Conservation (phyloP, 2,113 vertebrate genomes). For the Larimichthys crocea region DNA sequence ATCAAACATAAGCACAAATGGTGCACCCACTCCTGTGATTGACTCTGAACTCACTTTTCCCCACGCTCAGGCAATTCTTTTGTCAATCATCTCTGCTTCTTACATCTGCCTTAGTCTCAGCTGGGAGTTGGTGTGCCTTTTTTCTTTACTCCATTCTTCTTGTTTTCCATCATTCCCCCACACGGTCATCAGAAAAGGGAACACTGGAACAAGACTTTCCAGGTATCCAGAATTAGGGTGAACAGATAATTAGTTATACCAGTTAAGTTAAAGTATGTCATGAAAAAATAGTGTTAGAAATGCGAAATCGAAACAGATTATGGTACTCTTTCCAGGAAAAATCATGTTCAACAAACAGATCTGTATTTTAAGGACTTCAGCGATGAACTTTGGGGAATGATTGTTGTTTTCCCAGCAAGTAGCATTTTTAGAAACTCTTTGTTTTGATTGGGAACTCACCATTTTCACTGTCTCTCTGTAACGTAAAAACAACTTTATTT, state of each 20-base stretch:
- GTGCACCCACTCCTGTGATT: neutral
- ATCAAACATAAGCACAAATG: neutral
- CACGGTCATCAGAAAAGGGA: slow-evolving; percentile 2
- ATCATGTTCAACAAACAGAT: neutral
- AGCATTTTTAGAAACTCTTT: neutral
- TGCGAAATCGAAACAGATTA: neutral
- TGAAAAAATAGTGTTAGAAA: neutral
- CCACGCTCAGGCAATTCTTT: neutral
- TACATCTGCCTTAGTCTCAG: neutral
- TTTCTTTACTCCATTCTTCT: slow-evolving; percentile 1
- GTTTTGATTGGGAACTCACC: neutral
- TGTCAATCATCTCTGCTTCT: neutral
- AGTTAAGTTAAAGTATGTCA: no score
- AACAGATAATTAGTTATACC: neutral
- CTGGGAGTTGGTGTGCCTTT: slow-evolving; percentile 1
- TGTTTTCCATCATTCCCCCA: slow-evolving; percentile 2
- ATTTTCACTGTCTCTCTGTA: neutral
- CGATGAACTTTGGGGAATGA: slow-evolving; percentile 4
- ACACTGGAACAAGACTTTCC: neutral
- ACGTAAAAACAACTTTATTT: neutral
- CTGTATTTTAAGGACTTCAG: neutral
- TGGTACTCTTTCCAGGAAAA: neutral
- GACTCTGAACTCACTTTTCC: neutral
- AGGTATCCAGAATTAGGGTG: neutral
- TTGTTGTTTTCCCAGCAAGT: neutral